Conservation (phyloP, 1,140 invertebrate genomes). For the Pseudomyrmex gracilis region DNA sequence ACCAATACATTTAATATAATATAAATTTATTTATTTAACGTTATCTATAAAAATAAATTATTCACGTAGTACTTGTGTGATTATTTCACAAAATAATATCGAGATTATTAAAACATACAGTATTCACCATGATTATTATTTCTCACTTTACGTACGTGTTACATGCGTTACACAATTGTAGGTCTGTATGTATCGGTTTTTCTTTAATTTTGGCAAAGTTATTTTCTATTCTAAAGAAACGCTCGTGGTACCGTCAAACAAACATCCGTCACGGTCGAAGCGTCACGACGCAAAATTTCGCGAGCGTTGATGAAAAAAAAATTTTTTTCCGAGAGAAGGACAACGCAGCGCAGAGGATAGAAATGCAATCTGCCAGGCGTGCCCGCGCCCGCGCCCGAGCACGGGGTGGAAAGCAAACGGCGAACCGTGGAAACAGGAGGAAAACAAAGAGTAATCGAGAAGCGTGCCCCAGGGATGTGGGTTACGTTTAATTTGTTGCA, state of each 20-base stretch:
- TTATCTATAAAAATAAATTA: background rate
- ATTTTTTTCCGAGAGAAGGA: constrained; percentile 37
- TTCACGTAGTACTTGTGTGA: background rate
- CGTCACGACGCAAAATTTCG: constrained; percentile 65
- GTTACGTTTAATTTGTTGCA: constrained; percentile 74
- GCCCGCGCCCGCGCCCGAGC: constrained; percentile 2
- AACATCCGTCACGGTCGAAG: constrained; percentile 37
- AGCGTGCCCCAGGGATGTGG: constrained; percentile 72
- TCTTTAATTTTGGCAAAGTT: constrained; percentile 1
- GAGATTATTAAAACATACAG: background rate
- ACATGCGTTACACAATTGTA: too few relatives aligned
- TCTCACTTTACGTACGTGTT: too few relatives aligned
- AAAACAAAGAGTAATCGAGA: constrained; percentile 76
- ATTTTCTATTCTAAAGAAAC: constrained; percentile 43
- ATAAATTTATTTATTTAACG: background rate
- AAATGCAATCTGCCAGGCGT: constrained; percentile 72
- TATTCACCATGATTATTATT: too few relatives aligned
- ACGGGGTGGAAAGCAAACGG: constrained; percentile 67
- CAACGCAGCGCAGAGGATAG: constrained; percentile 63
- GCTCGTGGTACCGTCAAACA: background rate
- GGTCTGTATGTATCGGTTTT: too few relatives aligned
- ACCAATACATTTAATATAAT: background rate
- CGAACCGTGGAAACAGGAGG: constrained; percentile 66
- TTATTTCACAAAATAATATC: background rate
- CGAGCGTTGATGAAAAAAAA: constrained; percentile 65